phyloP scores from a whole-genome alignment of 2,797 vertebrate genomes.

The Pipistrellus nathusii region DNA sequence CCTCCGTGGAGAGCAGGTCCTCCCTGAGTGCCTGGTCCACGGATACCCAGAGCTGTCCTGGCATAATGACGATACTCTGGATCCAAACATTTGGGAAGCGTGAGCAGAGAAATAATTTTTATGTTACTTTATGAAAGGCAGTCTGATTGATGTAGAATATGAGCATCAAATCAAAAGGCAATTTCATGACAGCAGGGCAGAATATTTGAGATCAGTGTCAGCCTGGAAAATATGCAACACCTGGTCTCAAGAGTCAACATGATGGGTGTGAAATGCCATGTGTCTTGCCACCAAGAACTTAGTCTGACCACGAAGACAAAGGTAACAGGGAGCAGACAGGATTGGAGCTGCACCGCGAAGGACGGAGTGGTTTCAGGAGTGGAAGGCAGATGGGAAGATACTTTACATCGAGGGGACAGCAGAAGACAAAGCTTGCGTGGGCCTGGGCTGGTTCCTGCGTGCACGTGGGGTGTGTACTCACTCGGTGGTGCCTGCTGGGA shows the following conservation, averaged over 20 bases:
- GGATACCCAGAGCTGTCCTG: neutral
- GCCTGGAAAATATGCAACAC: neutral
- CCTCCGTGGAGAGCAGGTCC: neutral
- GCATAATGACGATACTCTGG: neutral
- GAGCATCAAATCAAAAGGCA: neutral
- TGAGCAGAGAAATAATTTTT: neutral
- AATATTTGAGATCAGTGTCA: neutral
- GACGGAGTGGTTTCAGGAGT: neutral
- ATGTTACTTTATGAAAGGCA: neutral
- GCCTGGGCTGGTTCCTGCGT: neutral
- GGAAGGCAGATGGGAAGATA: neutral
- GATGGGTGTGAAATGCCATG: neutral
- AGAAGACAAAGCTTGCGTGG: neutral
- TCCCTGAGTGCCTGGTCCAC: neutral
- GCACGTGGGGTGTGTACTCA: neutral
- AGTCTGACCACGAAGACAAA: slow-evolving; percentile 14
- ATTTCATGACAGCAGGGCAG: neutral
- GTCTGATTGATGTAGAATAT: neutral
- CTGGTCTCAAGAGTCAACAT: neutral
- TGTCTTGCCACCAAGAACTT: neutral
- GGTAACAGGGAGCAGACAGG: neutral
- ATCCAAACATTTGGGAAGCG: neutral
- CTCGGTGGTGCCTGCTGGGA: neutral
- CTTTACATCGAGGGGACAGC: neutral
- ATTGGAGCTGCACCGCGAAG: neutral